Percentiles rank a stretch among this genome's conserved stretches.
Conservation (phyloP, 1,140 invertebrate species). For the Heliconius melpomene region DNA sequence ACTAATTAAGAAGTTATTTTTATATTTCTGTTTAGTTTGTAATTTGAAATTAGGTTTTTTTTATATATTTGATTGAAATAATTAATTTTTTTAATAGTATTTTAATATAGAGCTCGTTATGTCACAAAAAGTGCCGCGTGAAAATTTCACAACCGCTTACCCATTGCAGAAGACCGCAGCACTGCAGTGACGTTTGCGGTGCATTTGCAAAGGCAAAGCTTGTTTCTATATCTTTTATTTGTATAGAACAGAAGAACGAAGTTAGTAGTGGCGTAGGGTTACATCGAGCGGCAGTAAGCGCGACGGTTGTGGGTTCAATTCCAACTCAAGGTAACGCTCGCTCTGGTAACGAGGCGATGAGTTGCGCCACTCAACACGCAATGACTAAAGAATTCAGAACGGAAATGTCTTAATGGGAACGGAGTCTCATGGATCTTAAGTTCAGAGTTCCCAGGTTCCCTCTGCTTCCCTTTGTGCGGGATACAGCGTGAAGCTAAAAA, state of each 20-base stretch:
- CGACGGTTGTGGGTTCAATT: too few species aligned
- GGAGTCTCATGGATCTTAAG: too few species aligned
- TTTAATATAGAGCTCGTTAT: constrained; percentile 18
- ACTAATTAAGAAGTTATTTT: neutral
- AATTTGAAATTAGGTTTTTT: neutral
- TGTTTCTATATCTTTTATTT: constrained; percentile 1
- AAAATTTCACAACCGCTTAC: constrained; percentile 20
- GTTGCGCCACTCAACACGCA: too few species aligned
- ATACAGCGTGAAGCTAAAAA: too few species aligned
- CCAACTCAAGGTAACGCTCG: too few species aligned
- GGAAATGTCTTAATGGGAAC: too few species aligned
- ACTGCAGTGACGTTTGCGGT: constrained; percentile 16
- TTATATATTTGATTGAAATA: neutral
- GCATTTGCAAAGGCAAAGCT: neutral
- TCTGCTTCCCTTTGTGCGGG: too few species aligned
- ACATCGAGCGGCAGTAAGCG: too few species aligned
- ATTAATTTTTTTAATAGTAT: neutral
- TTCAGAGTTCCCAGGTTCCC: too few species aligned
- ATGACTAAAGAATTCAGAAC: too few species aligned
- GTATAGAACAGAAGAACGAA: neutral
- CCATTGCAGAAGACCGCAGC: constrained; percentile 24
- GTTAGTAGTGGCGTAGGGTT: too few species aligned
- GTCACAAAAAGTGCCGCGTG: constrained; percentile 19
- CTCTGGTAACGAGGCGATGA: too few species aligned
- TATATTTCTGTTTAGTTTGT: neutral